phyloP scores from a whole-genome alignment of 2,888 invertebrate species.

The Phoronis australis region DNA sequence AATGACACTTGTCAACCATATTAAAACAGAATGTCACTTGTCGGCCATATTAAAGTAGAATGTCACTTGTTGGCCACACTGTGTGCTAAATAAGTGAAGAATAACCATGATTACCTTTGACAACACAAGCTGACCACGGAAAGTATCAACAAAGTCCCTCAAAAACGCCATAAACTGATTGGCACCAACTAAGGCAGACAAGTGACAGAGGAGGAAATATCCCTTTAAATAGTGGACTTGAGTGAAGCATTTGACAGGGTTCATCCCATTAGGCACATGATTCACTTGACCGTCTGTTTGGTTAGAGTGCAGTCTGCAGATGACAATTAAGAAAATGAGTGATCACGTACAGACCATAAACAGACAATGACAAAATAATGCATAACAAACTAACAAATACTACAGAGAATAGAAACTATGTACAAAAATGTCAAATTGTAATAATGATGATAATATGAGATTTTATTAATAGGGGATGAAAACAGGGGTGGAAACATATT shows the following conservation, averaged over 20 bases:
- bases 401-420: too few relatives aligned
- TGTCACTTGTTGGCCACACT: too few relatives aligned
- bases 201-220: constrained; percentile 48
- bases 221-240: constrained; percentile 56
- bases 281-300: constrained; percentile 23
- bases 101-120: constrained; percentile 48
- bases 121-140: constrained; percentile 44
- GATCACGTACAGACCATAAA: not conserved
- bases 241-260: constrained; percentile 50
- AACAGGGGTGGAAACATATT: too few relatives aligned
- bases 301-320: constrained; percentile 17
- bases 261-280: constrained; percentile 51
- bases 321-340: not conserved
- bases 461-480: too few relatives aligned
- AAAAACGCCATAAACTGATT: constrained; percentile 37
- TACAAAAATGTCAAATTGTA: too few relatives aligned
- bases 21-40: too few relatives aligned
- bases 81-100: too few relatives aligned
- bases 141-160: constrained; percentile 30
- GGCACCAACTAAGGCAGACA: constrained; percentile 41
- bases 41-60: too few relatives aligned
- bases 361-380: not conserved
- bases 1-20: too few relatives aligned
- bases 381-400: too few relatives aligned
- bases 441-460: too few relatives aligned